Conservation (phyloP, 2,888 invertebrate species). For the Callinectes sapidus region DNA sequence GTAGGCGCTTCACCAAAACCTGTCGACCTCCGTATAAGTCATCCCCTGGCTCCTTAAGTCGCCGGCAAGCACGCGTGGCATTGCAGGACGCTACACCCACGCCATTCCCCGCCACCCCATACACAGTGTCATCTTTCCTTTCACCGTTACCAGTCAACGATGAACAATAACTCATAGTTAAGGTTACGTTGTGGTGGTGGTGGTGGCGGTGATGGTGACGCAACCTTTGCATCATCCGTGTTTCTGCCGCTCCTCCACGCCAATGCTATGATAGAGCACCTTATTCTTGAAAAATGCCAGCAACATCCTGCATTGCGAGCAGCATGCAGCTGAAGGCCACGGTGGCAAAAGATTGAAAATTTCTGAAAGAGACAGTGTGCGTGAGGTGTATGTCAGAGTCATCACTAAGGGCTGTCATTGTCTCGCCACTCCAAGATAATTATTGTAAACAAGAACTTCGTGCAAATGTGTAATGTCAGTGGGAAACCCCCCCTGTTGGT, state of each 20-base stretch:
- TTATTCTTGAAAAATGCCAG: slow-evolving; percentile 2
- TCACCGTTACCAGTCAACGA: background rate
- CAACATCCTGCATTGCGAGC: background rate
- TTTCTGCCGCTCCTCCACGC: background rate
- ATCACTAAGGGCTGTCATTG: background rate
- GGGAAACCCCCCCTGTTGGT: background rate
- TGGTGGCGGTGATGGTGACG: background rate
- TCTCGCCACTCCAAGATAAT: background rate
- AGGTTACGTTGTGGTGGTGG: background rate
- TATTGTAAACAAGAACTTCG: background rate
- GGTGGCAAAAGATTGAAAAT: background rate
- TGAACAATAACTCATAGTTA: background rate
- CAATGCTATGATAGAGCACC: background rate
- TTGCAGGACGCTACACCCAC: background rate
- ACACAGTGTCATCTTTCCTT: background rate
- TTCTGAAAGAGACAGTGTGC: background rate
- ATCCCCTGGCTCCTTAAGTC: background rate
- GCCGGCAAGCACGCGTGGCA: background rate
- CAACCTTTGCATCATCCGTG: background rate
- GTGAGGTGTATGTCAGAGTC: background rate
- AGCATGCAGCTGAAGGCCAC: background rate
- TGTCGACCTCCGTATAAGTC: slow-evolving; percentile 7
- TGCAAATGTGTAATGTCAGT: slow-evolving; percentile 9
- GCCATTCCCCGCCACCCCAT: background rate
- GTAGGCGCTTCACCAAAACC: background rate